Evolutionary conservation across 2,113 vertebrate species (phyloP).

Genomic region (Chaetodon auriga): DNA sequence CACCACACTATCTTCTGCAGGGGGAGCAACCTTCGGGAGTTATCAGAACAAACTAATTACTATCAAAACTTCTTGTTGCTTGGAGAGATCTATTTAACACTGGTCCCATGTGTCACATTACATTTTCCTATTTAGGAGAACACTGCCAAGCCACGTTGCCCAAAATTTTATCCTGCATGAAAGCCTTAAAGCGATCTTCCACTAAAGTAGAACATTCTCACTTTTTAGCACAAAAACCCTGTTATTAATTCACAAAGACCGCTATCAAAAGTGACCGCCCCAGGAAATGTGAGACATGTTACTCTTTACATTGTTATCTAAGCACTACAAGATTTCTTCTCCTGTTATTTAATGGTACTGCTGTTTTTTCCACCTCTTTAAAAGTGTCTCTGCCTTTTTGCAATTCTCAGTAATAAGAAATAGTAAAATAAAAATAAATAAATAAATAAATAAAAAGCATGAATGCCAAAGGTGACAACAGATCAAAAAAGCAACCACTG

Average conservation of each 20-base stretch:
- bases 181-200: constrained; percentile 32
- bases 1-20: neutral
- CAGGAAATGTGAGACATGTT: constrained; percentile 7
- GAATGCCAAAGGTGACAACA: constrained; percentile 47
- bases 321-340: neutral
- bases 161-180: constrained; percentile 13
- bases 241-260: constrained; percentile 26
- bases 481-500: constrained; percentile 43
- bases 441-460: neutral
- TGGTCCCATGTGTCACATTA: constrained; percentile 56
- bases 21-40: constrained; percentile 13
- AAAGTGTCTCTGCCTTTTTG: constrained; percentile 26
- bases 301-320: constrained; percentile 31
- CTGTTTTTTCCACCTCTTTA: constrained; percentile 12
- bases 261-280: constrained; percentile 9
- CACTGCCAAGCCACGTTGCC: constrained; percentile 34
- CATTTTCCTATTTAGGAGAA: constrained; percentile 50
- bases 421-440: neutral
- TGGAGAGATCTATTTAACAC: constrained; percentile 52
- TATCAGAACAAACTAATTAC: constrained; percentile 55
- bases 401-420: constrained; percentile 21
- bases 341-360: neutral
- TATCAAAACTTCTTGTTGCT: constrained; percentile 57
- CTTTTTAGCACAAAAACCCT: constrained; percentile 38
- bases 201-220: constrained; percentile 29